Base-by-base conservation (phyloP, 1,140 invertebrate genomes). In the Drosophila ironensis region DNA sequence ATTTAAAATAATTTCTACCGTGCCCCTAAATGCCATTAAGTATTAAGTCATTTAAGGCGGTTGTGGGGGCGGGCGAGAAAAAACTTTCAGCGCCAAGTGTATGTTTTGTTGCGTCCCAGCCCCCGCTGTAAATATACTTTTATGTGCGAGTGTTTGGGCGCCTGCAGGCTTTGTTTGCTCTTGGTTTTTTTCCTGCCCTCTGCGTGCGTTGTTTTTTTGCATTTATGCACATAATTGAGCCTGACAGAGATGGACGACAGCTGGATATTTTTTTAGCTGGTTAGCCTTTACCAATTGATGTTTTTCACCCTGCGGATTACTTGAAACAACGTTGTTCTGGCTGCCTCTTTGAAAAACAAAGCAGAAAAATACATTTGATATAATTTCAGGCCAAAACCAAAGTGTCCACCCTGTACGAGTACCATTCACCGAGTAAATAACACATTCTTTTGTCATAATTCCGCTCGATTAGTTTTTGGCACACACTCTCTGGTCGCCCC, bases 1-100 rank as follows among this genome's bases (percentile, higher is more conserved):
- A 82, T 77, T 82, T 84, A 77, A 84, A 82, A 84, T 84, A 82
- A 82, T 82, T 82, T 72, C 45, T 53, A 70, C 52, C 51, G 48
- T 72, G 72, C 61, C 77, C 77, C 78, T 71, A 77, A 82, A 84
- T 82, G 78, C 64, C 76, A 81, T 80, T 75, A 80, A 80, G 77
- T 48, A 84, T 82, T 84, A 77, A 82, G 77, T 82, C 78, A 84
- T 84, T 61, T 38, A 42, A 9, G 33, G 42, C 12, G 14, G 12
- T 8, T n/a, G 24, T 45, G 19, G 20, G 46, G 51, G 42, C 22
- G 41, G 46, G 8, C 30, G 24, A 20, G 37, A 25, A 14, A 70
- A 63, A 78, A 80, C 56, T 69, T 80, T 60, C 42, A 51, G 33
- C 48, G 28, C 6, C 51, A 20, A 27, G 19, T 60, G 11, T 28